These are phyloP conservation scores for Camponotus floridanus DNA, from an alignment of 1,140 invertebrate species.

Conservation along the genomic window DNA sequence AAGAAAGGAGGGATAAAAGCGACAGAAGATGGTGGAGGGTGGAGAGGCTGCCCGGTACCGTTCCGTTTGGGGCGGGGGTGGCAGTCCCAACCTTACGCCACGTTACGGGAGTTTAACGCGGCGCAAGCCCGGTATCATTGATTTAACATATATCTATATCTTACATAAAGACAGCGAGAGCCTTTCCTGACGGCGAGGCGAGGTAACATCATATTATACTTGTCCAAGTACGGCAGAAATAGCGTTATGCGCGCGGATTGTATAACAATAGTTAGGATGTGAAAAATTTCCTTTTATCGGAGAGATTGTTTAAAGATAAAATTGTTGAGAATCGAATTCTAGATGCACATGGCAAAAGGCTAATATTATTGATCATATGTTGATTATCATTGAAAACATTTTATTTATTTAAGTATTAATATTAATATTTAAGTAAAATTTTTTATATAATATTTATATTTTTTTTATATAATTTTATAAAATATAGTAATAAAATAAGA, in stretches of 20 bases:
- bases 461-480: too few species aligned
- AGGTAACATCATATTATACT: constrained; percentile 47
- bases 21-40: constrained; percentile 42
- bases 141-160: constrained; percentile 81
- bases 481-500: background rate
- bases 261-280: background rate
- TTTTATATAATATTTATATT: too few species aligned
- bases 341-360: background rate
- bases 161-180: constrained; percentile 66
- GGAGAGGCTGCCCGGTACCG: constrained; percentile 48
- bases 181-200: constrained; percentile 32
- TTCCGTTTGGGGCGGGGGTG: constrained; percentile 31
- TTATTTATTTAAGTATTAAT: background rate
- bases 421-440: too few species aligned
- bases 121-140: constrained; percentile 85
- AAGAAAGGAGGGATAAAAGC: constrained; percentile 26
- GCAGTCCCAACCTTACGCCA: constrained; percentile 64
- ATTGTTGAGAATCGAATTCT: background rate
- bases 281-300: background rate
- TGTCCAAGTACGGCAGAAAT: constrained; percentile 4
- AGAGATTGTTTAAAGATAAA: background rate
- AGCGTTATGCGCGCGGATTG: constrained; percentile 24
- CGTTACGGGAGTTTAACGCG: constrained; percentile 69
- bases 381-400: background rate
- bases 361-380: background rate